These are phyloP conservation scores for Acanthosepion esculentum DNA, from an alignment of 2,888 invertebrate species.

Conservation along the genomic window DNA sequence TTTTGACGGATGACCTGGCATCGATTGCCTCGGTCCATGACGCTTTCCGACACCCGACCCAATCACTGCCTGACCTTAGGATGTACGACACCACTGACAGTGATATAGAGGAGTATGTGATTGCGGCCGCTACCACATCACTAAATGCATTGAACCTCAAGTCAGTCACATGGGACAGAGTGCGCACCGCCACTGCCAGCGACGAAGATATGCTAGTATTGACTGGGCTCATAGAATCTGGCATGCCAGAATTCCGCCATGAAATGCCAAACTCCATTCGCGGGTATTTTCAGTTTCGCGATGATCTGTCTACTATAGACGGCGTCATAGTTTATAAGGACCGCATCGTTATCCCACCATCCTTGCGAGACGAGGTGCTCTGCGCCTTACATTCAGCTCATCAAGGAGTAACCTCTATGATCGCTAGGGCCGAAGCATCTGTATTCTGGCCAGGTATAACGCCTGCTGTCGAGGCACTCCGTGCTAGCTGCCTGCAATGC, in stretches of 20 bases:
- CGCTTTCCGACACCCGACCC: not conserved
- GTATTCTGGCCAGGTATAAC: too few relatives aligned
- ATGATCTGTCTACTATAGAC: slow-evolving; percentile 49
- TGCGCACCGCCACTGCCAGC: slow-evolving; percentile 53
- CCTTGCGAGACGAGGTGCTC: too few relatives aligned
- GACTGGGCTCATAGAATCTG: slow-evolving; percentile 50
- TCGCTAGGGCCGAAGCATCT: too few relatives aligned
- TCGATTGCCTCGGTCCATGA: not conserved
- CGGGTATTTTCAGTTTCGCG: slow-evolving; percentile 50
- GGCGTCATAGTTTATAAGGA: slow-evolving; percentile 55
- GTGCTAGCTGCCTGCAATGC: too few relatives aligned
- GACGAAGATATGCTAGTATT: slow-evolving; percentile 53
- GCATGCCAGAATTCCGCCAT: slow-evolving; percentile 47
- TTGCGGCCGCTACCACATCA: not conserved
- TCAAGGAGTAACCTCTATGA: too few relatives aligned
- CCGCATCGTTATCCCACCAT: slow-evolving; percentile 24
- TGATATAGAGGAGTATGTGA: not conserved
- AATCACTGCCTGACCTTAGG: slow-evolving; percentile 36
- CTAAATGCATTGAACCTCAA: slow-evolving; percentile 44
- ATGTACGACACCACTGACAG: not conserved
- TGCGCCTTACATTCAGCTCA: too few relatives aligned
- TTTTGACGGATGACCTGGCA: slow-evolving; percentile 52
- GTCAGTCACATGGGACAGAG: slow-evolving; percentile 56
- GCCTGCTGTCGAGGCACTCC: too few relatives aligned
- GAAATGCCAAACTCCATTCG: slow-evolving; percentile 47